These are phyloP conservation scores for Ailurus styani DNA, from an alignment of 2,113 vertebrate species.

Conservation along the genomic window DNA sequence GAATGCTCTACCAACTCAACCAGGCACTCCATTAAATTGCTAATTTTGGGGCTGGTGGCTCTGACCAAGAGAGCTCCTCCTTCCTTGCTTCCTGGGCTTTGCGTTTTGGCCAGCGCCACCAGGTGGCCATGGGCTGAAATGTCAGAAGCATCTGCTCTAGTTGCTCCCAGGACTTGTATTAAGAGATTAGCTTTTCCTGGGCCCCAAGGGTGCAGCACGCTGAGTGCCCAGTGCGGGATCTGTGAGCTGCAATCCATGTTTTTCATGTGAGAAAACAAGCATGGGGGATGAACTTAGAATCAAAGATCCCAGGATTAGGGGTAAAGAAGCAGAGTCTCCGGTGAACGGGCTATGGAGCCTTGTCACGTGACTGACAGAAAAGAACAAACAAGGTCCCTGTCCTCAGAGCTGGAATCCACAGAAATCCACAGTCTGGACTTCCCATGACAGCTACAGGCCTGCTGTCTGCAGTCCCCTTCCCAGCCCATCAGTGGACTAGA, in stretches of 20 bases:
- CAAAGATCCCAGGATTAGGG: background rate
- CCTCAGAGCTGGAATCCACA: background rate
- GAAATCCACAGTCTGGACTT: background rate
- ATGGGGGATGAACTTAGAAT: background rate
- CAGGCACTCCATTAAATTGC: background rate
- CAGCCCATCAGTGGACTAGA: background rate
- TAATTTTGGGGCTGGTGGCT: background rate
- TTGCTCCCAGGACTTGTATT: background rate
- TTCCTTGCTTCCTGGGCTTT: background rate
- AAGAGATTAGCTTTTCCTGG: background rate
- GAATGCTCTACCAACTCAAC: background rate
- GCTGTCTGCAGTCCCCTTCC: background rate
- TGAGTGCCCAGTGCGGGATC: rapidly evolving
- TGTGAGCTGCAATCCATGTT: rapidly evolving
- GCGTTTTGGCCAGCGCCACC: background rate
- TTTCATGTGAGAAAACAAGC: background rate
- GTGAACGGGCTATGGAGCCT: background rate
- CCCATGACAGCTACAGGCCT: background rate
- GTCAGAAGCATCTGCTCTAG: background rate
- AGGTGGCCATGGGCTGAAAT: background rate
- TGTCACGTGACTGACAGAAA: background rate
- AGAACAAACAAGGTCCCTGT: background rate
- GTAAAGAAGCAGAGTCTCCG: background rate
- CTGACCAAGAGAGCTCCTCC: background rate
- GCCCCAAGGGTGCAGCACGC: background rate